Conservation (phyloP, 2,797 vertebrate genomes). For the Acomys russatus region DNA sequence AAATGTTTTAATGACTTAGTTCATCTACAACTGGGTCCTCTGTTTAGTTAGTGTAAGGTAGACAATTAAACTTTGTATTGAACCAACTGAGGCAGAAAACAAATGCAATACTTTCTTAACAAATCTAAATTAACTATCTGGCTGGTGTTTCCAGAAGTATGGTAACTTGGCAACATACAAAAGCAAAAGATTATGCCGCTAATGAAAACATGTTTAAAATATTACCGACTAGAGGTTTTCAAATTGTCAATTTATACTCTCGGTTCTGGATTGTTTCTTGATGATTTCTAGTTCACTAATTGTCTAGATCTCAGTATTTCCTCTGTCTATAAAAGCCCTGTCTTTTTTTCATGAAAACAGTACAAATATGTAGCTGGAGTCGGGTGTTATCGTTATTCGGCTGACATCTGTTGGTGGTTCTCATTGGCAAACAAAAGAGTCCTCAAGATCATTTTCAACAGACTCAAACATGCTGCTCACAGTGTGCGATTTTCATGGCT, state of each 20-base stretch:
- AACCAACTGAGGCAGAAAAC: not conserved
- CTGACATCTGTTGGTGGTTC: not conserved
- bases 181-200: not conserved
- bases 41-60: not conserved
- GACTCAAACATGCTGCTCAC: not conserved
- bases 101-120: not conserved
- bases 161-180: not conserved
- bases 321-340: not conserved
- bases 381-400: not conserved
- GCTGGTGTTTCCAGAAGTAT: not conserved
- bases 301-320: not conserved
- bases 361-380: slow-evolving; percentile 52
- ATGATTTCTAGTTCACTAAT: not conserved
- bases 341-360: not conserved
- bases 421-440: not conserved
- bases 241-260: not conserved
- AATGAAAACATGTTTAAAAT: slow-evolving; percentile 28
- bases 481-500: not conserved
- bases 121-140: not conserved
- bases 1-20: not conserved
- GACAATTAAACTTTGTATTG: not conserved
- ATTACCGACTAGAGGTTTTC: not conserved
- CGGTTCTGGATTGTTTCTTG: not conserved
- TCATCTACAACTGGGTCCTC: not conserved
- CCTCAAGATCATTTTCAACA: not conserved